phyloP scores from a whole-genome alignment of 2,888 invertebrate species.

The Byasa hedistus region DNA sequence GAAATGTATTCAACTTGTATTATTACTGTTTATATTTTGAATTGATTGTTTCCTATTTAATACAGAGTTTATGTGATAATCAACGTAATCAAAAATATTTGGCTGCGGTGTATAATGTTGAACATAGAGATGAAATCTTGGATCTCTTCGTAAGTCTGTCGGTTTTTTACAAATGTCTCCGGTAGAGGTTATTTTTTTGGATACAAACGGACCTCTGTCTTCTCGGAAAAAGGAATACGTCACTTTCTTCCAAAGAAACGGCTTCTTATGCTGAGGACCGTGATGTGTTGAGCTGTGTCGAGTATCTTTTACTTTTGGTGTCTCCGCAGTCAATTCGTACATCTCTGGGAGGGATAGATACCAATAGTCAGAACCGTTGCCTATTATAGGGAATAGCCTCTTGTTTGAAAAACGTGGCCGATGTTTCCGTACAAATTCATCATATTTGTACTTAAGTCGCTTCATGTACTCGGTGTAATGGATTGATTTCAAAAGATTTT shows the following conservation, averaged over 20 bases:
- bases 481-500: slow-evolving; percentile 67
- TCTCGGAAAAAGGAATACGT: slow-evolving; percentile 42
- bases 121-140: slow-evolving; percentile 66
- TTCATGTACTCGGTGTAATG: slow-evolving; percentile 70
- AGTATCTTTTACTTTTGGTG: slow-evolving; percentile 41
- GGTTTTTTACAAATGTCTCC: slow-evolving; percentile 12
- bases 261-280: slow-evolving; percentile 58
- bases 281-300: slow-evolving; percentile 57
- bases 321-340: slow-evolving; percentile 64
- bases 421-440: slow-evolving; percentile 69
- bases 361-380: slow-evolving; percentile 72
- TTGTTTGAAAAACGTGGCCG: slow-evolving; percentile 68
- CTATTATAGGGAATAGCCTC: slow-evolving; percentile 69
- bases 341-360: slow-evolving; percentile 73
- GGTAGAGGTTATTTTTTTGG: slow-evolving; percentile 46
- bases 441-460: slow-evolving; percentile 64
- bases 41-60: slow-evolving; percentile 57
- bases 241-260: slow-evolving; percentile 66
- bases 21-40: slow-evolving; percentile 47
- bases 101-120: slow-evolving; percentile 68
- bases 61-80: slow-evolving; percentile 65
- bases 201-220: slow-evolving; percentile 60
- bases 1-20: slow-evolving; percentile 3
- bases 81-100: slow-evolving; percentile 65
- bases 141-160: slow-evolving; percentile 48